Conservation (phyloP, 2,113 vertebrate species). For the Pachypanchax playfairii region DNA sequence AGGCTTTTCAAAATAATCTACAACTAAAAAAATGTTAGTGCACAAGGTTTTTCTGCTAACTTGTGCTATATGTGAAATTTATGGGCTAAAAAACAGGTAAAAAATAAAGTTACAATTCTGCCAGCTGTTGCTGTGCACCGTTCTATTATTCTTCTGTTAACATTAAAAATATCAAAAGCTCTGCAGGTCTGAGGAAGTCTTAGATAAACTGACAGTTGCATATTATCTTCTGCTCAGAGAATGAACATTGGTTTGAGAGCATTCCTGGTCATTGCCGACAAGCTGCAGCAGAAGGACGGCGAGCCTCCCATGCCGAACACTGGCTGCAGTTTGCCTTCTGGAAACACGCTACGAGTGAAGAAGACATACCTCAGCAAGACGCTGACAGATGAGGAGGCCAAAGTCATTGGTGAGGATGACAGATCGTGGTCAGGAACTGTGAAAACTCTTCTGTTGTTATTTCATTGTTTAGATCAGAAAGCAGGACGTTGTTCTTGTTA, state of each 20-base stretch:
- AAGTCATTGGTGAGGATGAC: slow-evolving; percentile 90
- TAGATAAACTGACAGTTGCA: neutral
- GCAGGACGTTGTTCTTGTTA: too few species aligned
- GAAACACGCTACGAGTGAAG: slow-evolving; percentile 95
- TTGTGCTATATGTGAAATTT: too few species aligned
- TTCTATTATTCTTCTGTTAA: neutral
- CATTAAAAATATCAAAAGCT: neutral
- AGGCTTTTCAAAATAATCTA: too few species aligned
- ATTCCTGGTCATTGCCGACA: slow-evolving; percentile 96
- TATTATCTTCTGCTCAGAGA: slow-evolving; percentile 80
- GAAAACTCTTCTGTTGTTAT: neutral
- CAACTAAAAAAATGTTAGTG: too few species aligned
- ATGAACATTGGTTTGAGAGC: slow-evolving; percentile 98
- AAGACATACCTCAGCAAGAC: slow-evolving; percentile 98
- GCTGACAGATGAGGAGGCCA: slow-evolving; percentile 96
- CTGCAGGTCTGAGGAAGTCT: too few species aligned
- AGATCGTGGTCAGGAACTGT: neutral
- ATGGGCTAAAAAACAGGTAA: too few species aligned
- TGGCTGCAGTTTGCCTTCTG: slow-evolving; percentile 92
- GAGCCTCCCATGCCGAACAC: slow-evolving; percentile 98
- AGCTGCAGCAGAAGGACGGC: slow-evolving; percentile 96
- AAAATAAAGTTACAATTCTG: too few species aligned
- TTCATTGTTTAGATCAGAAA: neutral
- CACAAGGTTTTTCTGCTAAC: too few species aligned
- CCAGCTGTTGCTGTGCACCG: too few species aligned